phyloP scores from a whole-genome alignment of 2,888 invertebrate species.

The Brachypalpus laphriformis region DNA sequence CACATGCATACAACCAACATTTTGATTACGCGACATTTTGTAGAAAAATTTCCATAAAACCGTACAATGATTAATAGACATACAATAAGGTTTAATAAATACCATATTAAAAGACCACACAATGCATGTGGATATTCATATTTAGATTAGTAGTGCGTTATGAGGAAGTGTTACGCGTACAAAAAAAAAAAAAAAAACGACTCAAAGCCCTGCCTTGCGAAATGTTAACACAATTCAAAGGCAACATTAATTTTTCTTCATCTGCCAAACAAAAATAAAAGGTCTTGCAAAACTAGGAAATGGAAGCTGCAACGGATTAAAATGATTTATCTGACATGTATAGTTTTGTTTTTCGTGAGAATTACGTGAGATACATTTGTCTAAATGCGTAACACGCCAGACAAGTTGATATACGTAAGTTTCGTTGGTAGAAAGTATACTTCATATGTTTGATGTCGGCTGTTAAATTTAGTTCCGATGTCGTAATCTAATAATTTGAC shows the following conservation, averaged over 20 bases:
- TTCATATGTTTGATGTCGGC: not conserved
- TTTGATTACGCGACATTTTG: not conserved
- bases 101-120: not conserved
- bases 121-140: not conserved
- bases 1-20: no score
- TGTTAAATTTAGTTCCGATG: not conserved
- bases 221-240: constrained; percentile 1
- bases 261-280: not conserved
- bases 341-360: not conserved
- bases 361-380: not conserved
- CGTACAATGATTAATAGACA: not conserved
- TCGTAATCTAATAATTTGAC: not conserved
- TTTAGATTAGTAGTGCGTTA: constrained; percentile 25
- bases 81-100: not conserved
- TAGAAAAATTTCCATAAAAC: not conserved
- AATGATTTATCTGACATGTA: not conserved
- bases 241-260: not conserved
- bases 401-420: not conserved
- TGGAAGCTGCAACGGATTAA: constrained; percentile 3
- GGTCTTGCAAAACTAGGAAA: constrained; percentile 2
- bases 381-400: not conserved
- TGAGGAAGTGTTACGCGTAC: constrained; percentile 17
- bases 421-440: not conserved
- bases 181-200: not conserved
- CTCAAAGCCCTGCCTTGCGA: not conserved